These are phyloP conservation scores for Pygoscelis adeliae DNA, from an alignment of 2,113 vertebrate species.

Conservation along the genomic window DNA sequence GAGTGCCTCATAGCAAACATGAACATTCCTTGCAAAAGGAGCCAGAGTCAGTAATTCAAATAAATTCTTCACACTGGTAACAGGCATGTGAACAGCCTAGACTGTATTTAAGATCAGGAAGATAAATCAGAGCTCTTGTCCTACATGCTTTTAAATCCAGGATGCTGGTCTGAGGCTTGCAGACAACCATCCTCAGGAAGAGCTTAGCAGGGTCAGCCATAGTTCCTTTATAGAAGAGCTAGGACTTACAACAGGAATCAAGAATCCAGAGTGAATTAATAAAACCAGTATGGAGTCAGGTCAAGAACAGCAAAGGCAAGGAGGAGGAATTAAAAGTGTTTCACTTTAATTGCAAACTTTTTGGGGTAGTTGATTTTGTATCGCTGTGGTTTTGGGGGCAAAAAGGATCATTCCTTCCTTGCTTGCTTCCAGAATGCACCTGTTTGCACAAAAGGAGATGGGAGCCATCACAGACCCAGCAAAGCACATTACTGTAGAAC, in stretches of 20 bases:
- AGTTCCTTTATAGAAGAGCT: not conserved
- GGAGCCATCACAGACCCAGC: not conserved
- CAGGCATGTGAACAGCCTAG: not conserved
- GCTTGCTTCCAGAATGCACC: not conserved
- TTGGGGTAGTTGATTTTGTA: not conserved
- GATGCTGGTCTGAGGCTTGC: not conserved
- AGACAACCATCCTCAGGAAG: not conserved
- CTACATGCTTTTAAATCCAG: not conserved
- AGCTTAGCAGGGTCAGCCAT: constrained; percentile 4
- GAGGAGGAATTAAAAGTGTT: not conserved
- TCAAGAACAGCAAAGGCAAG: not conserved
- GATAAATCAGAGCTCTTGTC: not conserved
- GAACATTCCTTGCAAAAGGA: constrained; percentile 6
- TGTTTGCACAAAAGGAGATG: not conserved
- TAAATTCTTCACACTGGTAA: constrained; percentile 16
- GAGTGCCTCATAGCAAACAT: not conserved
- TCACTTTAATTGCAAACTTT: not conserved
- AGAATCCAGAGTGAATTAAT: constrained; percentile 43
- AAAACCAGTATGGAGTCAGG: not conserved
- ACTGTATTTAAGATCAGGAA: not conserved
- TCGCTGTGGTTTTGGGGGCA: not conserved
- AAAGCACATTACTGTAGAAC: not conserved
- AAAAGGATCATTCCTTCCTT: not conserved
- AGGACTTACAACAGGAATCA: constrained; percentile 10
- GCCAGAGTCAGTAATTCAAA: constrained; percentile 12